Percentiles rank a stretch among this genome's conserved stretches.
These are phyloP conservation scores for Acheta domesticus DNA, from an alignment of 2,888 invertebrate genomes.

Conservation along the genomic window DNA sequence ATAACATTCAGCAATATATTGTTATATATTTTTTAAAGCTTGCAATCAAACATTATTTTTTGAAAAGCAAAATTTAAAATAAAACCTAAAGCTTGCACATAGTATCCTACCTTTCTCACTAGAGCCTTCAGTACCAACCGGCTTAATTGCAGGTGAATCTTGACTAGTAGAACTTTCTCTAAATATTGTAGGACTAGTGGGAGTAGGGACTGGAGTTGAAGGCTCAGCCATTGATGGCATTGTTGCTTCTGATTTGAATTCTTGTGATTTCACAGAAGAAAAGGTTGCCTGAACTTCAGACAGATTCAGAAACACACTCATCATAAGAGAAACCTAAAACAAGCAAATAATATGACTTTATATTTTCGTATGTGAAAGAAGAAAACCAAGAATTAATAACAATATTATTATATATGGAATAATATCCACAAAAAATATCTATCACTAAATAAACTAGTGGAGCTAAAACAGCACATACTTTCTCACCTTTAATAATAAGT, in stretches of 20 bases:
- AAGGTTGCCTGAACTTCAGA: constrained; percentile 27
- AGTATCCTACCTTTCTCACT: constrained; percentile 23
- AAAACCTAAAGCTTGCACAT: too few species aligned
- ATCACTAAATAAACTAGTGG: too few species aligned
- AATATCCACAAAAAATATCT: too few species aligned
- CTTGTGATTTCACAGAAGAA: background rate
- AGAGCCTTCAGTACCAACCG: constrained; percentile 25
- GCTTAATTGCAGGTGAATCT: constrained; percentile 28
- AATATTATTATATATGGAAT: too few species aligned
- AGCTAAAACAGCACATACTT: too few species aligned
- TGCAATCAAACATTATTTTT: too few species aligned
- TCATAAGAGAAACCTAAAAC: constrained; percentile 28
- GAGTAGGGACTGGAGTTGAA: constrained; percentile 24
- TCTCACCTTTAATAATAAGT: too few species aligned
- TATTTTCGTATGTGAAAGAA: too few species aligned
- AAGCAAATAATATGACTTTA: background rate
- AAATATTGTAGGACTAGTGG: constrained; percentile 31
- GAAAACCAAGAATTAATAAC: too few species aligned
- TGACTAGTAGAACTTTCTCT: constrained; percentile 31
- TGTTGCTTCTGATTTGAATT: constrained; percentile 12
- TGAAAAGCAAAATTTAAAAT: too few species aligned
- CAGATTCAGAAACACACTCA: constrained; percentile 25
- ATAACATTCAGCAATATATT: too few species aligned
- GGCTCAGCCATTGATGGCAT: background rate
- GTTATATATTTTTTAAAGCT: too few species aligned